These are phyloP conservation scores for Sebastes taczanowskii DNA, from an alignment of 2,797 vertebrate species.

Conservation along the genomic window DNA sequence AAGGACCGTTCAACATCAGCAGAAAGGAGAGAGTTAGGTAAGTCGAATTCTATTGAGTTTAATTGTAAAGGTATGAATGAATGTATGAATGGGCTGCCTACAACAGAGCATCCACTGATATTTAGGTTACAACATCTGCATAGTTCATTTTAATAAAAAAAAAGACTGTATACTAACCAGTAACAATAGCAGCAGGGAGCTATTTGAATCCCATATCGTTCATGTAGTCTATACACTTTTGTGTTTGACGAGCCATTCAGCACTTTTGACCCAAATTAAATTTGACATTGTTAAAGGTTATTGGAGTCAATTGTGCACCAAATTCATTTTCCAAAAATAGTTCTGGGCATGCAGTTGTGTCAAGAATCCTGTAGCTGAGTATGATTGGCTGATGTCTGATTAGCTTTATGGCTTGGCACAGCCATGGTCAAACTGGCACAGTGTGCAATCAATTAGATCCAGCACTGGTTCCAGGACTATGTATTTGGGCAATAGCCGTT, in stretches of 20 bases:
- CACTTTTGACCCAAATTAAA: slow-evolving; percentile 52
- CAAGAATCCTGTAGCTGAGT: slow-evolving; percentile 31
- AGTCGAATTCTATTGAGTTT: slow-evolving; percentile 33
- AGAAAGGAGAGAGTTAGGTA: slow-evolving; percentile 90
- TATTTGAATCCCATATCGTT: slow-evolving; percentile 8
- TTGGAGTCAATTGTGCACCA: slow-evolving; percentile 52
- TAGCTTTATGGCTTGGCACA: slow-evolving; percentile 39
- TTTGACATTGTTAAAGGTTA: slow-evolving; percentile 66
- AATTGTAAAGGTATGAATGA: neutral
- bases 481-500: slow-evolving; percentile 32
- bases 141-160: neutral
- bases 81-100: neutral
- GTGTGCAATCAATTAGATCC: slow-evolving; percentile 41
- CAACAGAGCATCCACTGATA: neutral
- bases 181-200: slow-evolving; percentile 1
- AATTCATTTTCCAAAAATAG: slow-evolving; percentile 67
- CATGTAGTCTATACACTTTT: slow-evolving; percentile 3
- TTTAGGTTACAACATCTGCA: neutral
- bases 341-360: slow-evolving; percentile 25
- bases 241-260: slow-evolving; percentile 20
- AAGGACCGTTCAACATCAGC: slow-evolving; percentile 87
- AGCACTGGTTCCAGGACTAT: slow-evolving; percentile 32
- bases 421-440: slow-evolving; percentile 33
- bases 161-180: neutral
- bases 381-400: slow-evolving; percentile 49